These are phyloP conservation scores for Rhagoletis pomonella DNA, from an alignment of 1,140 invertebrate genomes.

Conservation along the genomic window DNA sequence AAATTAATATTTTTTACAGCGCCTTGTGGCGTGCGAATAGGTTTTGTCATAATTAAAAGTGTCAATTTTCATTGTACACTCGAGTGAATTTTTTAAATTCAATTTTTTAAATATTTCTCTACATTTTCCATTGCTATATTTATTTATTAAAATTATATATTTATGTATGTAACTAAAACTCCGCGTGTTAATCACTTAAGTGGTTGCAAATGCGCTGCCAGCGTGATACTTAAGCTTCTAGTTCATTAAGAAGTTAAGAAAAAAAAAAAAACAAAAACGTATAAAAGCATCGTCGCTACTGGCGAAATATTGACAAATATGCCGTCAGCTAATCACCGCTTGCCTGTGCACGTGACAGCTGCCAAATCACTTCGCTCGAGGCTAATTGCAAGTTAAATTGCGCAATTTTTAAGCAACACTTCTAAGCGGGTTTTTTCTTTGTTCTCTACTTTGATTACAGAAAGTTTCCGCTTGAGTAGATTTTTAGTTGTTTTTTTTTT, in stretches of 20 bases:
- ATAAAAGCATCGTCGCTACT: not conserved
- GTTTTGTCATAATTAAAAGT: slow-evolving; percentile 34
- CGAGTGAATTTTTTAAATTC: not conserved
- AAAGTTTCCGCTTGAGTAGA: no score
- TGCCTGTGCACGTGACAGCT: slow-evolving; percentile 27
- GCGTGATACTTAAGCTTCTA: not conserved
- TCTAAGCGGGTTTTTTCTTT: not conserved
- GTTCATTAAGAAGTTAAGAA: not conserved
- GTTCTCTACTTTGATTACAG: no score
- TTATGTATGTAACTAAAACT: not conserved
- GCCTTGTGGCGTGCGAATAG: not conserved
- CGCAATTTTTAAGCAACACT: slow-evolving; percentile 1
- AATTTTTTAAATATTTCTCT: no score
- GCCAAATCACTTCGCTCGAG: slow-evolving; percentile 9
- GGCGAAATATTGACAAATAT: slow-evolving; percentile 8
- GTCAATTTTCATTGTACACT: slow-evolving; percentile 21
- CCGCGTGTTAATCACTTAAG: slow-evolving; percentile 20
- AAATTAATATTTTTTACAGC: not conserved
- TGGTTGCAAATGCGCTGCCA: not conserved
- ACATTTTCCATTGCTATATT: no score
- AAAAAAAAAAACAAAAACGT: not conserved
- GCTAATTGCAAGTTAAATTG: not conserved
- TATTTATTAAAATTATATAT: no score
- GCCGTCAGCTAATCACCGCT: slow-evolving; percentile 24
- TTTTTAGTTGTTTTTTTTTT: no score